Evolutionary conservation across 2,888 invertebrate genomes (phyloP).

Genomic region (Zygogramma bicolorata): DNA sequence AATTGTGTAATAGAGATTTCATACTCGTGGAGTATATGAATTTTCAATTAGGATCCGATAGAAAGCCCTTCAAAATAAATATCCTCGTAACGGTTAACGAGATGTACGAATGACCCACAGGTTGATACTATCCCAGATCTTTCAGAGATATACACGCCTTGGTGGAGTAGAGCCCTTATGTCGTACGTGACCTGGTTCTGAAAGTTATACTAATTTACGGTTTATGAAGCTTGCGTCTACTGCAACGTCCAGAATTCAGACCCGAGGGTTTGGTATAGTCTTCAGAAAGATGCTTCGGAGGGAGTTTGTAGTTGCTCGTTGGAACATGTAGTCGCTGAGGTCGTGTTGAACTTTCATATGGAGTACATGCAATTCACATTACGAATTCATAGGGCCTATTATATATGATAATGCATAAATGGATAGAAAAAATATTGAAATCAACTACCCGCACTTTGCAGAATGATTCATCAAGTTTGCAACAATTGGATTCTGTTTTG

Average conservation of each 20-base stretch:
- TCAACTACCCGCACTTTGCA: too few species aligned
- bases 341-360: background rate
- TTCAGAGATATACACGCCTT: conserved; percentile 56
- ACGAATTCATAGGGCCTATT: too few species aligned
- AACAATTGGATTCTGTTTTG: too few species aligned
- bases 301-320: background rate
- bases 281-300: conserved; percentile 27
- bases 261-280: conserved; percentile 36
- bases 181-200: conserved; percentile 58
- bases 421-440: too few species aligned
- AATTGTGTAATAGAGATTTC: too few species aligned
- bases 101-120: conserved; percentile 41
- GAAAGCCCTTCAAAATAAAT: too few species aligned
- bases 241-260: conserved; percentile 45
- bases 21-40: too few species aligned
- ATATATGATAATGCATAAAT: too few species aligned
- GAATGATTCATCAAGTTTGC: too few species aligned
- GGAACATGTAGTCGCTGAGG: background rate
- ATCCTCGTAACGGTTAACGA: conserved; percentile 15
- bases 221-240: conserved; percentile 51
- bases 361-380: background rate
- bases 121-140: conserved; percentile 41
- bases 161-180: conserved; percentile 57
- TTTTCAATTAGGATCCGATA: too few species aligned
- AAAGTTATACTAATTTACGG: conserved; percentile 59